Evolutionary conservation across 1,140 invertebrate genomes (phyloP).

Genomic region (Panulirus ornatus): DNA sequence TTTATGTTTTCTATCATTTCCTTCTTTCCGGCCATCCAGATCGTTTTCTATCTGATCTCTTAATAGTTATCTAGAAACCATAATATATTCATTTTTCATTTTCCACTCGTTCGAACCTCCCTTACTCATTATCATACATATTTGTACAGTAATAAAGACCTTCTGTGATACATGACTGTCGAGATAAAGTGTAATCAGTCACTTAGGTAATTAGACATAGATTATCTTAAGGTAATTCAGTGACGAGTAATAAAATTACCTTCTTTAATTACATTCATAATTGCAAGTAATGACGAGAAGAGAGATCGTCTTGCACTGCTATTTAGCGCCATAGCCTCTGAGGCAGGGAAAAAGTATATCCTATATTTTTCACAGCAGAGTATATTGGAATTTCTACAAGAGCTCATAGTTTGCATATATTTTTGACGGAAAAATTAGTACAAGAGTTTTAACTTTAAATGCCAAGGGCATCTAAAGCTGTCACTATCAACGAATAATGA

Average conservation of each 20-base stretch:
- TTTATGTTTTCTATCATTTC: too few species aligned
- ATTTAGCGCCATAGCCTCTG: neutral
- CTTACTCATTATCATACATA: too few species aligned
- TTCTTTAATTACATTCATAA: neutral
- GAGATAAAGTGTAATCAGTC: neutral
- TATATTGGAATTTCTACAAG: neutral
- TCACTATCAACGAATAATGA: too few species aligned
- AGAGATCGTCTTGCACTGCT: neutral
- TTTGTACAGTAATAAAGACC: neutral
- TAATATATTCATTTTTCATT: too few species aligned
- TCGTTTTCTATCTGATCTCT: neutral
- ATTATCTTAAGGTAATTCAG: neutral
- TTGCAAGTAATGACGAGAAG: neutral
- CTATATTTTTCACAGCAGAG: neutral
- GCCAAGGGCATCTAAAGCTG: neutral
- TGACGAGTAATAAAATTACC: neutral
- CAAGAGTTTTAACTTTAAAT: neutral
- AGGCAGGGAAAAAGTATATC: neutral
- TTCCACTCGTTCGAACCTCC: too few species aligned
- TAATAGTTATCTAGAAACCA: neutral
- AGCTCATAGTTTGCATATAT: neutral
- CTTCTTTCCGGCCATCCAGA: too few species aligned
- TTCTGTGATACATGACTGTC: conserved; percentile 1
- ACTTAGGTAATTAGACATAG: neutral
- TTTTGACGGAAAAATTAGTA: neutral